Base-by-base conservation (phyloP, 2,113 vertebrate genomes). In the Mirza zaza region DNA sequence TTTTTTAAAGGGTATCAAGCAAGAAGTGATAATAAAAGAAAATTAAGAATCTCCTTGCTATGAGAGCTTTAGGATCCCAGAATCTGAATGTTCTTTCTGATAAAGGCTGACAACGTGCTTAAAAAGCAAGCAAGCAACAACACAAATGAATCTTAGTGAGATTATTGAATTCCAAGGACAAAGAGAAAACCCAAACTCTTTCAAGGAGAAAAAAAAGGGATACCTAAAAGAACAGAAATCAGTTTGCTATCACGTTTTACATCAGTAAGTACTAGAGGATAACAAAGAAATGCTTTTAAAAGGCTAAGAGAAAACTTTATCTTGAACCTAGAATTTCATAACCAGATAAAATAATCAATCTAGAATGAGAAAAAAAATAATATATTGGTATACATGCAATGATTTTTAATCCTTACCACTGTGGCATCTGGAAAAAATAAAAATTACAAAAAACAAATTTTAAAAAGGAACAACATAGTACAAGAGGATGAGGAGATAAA, bases 121-220 rank as follows among this genome's bases (percentile, higher is more conserved):
- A 3, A 52, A 93, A 94, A 95, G 34, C 65, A 94, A 70, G 34
- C 65, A 94, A 70, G 67, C 21, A 96, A 80, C 87, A 90, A 59
- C 48, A 84, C 17, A 84, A 50, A 87, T 29, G 12, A 79, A 91
- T 79, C 42, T 32, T 71, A 80, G 9, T 87, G 63, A 92, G 65
- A 87, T 73, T 76, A 65, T 57, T 77, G 55, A 94, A 83, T 65
- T 68, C 39, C 59, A 94, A 92, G 7, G 27, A 80, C 68, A 94
- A 89, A 95, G 15, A 59, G 39, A 93, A 87, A 93, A 39, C 32
- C 4, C 10, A 94, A 92, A 83, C 9, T 88, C 45, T 91, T 71
- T 32, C 52, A 68, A 59, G 45, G 57, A 77, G 29, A 21, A 84
- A 81, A 94, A 77, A 65, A 77, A 65, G 2, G 34, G 2, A 81